A percentile compares a stretch with the other conserved stretches of the same genome.
Evolutionary conservation across 2,797 vertebrate species (phyloP).

Genomic region (Trachops cirrhosus): DNA sequence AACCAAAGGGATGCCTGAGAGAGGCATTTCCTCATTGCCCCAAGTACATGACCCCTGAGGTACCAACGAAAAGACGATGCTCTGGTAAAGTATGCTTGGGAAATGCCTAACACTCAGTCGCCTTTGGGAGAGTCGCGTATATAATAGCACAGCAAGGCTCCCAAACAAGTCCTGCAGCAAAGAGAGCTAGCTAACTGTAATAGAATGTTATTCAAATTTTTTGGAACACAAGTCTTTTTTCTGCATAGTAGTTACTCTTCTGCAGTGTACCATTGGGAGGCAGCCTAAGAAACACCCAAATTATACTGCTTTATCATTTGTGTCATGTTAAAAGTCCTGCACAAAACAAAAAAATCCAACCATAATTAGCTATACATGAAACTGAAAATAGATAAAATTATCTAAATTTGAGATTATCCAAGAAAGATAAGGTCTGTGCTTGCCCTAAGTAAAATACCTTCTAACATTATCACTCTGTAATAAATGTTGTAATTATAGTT

Average conservation of each 20-base stretch:
- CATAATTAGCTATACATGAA: not conserved
- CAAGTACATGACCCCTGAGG: not conserved
- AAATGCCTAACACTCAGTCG: not conserved
- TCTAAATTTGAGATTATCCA: not conserved
- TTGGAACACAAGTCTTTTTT: not conserved
- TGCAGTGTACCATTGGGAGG: not conserved
- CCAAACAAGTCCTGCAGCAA: not conserved
- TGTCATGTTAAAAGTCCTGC: not conserved
- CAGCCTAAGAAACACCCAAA: not conserved
- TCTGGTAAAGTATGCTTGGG: not conserved
- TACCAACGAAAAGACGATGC: not conserved
- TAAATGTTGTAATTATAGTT: not conserved
- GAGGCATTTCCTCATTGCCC: not conserved
- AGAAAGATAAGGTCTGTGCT: not conserved
- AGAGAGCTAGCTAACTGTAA: not conserved
- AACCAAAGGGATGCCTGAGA: not conserved
- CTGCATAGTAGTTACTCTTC: not conserved
- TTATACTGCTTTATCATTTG: not conserved
- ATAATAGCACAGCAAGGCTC: not conserved
- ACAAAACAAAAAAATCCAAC: not conserved
- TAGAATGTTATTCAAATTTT: not conserved
- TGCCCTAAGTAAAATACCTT: not conserved
- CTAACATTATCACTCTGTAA: not conserved
- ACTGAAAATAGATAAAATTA: slow-evolving; percentile 8
- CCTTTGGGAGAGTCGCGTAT: not conserved